These are phyloP conservation scores for Tetropium fuscum DNA, from an alignment of 2,888 invertebrate species.

Conservation along the genomic window DNA sequence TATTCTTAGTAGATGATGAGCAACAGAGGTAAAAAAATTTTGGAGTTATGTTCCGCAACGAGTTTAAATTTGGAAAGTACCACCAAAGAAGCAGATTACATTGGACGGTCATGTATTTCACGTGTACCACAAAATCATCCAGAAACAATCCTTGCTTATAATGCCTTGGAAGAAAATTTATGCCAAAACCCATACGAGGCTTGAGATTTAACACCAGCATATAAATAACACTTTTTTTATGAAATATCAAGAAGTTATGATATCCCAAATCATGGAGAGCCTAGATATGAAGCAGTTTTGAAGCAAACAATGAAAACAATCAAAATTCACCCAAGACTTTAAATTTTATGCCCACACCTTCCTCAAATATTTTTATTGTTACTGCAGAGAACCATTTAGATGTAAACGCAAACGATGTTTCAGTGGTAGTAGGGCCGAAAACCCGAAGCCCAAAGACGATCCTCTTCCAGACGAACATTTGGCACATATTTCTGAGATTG, in stretches of 20 bases:
- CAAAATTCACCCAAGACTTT: not conserved
- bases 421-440: not conserved
- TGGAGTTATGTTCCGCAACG: conserved; percentile 2
- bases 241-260: not conserved
- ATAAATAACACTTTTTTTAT: conserved; percentile 1
- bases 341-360: conserved; percentile 1
- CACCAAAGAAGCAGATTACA: not conserved
- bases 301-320: not conserved
- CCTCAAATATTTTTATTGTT: conserved; percentile 1
- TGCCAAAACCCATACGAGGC: not conserved
- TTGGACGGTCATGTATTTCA: not conserved
- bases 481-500: not conserved
- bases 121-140: conserved; percentile 1
- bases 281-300: conserved; percentile 2
- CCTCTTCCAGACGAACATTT: conserved; percentile 3
- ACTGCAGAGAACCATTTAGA: not conserved
- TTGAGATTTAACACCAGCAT: conserved; percentile 1
- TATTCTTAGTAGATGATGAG: not conserved
- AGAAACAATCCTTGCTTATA: not conserved
- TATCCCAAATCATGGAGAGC: not conserved
- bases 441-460: not conserved
- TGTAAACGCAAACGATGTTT: not conserved
- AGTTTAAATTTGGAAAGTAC: not conserved
- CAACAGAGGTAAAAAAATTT: not conserved
- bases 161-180: conserved; percentile 1